A percentile compares a stretch with the other conserved stretches of the same genome.
Conservation (phyloP, 2,113 vertebrate genomes). For the Pagrus major region DNA sequence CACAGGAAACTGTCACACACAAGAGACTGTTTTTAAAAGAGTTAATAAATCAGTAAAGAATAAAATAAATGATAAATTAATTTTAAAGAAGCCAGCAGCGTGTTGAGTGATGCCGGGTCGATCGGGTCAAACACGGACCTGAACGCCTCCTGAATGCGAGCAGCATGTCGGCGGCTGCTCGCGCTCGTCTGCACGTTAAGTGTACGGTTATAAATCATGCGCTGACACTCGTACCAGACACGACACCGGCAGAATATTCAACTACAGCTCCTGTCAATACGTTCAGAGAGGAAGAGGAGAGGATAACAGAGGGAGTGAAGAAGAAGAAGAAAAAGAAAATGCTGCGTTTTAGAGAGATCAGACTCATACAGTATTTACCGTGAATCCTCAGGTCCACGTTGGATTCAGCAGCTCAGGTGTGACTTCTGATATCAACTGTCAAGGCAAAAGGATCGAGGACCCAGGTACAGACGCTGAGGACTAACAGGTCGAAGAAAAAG, state of each 20-base stretch:
- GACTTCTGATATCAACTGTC: too few species aligned
- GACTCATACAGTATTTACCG: too few species aligned
- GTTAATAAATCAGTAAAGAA: rapidly evolving
- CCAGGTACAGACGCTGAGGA: too few species aligned
- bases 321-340: too few species aligned
- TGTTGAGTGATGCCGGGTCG: conserved; percentile 5
- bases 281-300: conserved; percentile 8
- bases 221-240: conserved; percentile 26
- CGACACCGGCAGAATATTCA: conserved; percentile 49
- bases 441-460: too few species aligned
- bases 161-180: background rate
- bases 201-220: conserved; percentile 57
- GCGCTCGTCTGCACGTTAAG: conserved; percentile 34
- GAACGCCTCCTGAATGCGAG: conserved; percentile 39
- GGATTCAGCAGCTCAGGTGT: too few species aligned
- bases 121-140: conserved; percentile 11
- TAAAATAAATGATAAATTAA: background rate
- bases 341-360: too few species aligned
- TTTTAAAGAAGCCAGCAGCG: background rate
- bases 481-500: too few species aligned
- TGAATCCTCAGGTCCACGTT: too few species aligned
- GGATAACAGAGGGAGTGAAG: background rate
- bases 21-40: background rate
- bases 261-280: background rate
- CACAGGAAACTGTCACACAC: background rate